phyloP scores from a whole-genome alignment of 2,888 invertebrate species.

The Oscheius onirici region DNA sequence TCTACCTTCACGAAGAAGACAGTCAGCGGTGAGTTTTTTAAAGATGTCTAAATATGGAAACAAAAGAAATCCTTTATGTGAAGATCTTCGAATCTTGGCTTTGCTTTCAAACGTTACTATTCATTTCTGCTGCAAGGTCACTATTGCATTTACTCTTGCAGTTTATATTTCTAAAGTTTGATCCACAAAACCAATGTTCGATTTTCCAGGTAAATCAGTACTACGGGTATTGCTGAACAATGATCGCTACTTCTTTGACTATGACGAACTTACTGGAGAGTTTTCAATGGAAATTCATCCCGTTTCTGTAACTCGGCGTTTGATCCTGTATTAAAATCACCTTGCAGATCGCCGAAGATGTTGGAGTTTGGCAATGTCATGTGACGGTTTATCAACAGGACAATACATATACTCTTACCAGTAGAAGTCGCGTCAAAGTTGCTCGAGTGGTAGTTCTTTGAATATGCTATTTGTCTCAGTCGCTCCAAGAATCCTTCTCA shows the following conservation, averaged over 20 bases:
- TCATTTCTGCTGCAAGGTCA: neutral
- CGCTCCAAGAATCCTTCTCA: neutral
- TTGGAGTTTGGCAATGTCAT: constrained; percentile 58
- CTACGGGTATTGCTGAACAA: constrained; percentile 50
- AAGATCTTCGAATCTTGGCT: neutral
- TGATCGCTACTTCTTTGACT: constrained; percentile 58
- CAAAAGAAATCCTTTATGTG: too few species aligned
- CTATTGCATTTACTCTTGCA: too few species aligned
- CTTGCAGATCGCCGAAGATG: constrained; percentile 35
- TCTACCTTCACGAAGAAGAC: constrained; percentile 51
- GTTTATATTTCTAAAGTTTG: neutral
- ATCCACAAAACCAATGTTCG: too few species aligned
- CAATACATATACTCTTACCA: constrained; percentile 51
- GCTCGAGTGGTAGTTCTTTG: constrained; percentile 15
- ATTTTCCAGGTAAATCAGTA: constrained; percentile 51
- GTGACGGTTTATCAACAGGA: constrained; percentile 53
- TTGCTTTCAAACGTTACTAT: too few species aligned
- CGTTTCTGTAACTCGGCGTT: constrained; percentile 34
- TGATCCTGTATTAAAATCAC: neutral
- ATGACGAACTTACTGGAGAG: constrained; percentile 60
- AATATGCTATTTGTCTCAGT: constrained; percentile 14
- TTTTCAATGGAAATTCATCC: constrained; percentile 60
- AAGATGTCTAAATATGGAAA: too few species aligned
- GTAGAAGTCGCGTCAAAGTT: constrained; percentile 44
- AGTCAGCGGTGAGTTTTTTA: constrained; percentile 47